Evolutionary conservation across 2,888 invertebrate genomes (phyloP).

Genomic region (Molanna angustata): DNA sequence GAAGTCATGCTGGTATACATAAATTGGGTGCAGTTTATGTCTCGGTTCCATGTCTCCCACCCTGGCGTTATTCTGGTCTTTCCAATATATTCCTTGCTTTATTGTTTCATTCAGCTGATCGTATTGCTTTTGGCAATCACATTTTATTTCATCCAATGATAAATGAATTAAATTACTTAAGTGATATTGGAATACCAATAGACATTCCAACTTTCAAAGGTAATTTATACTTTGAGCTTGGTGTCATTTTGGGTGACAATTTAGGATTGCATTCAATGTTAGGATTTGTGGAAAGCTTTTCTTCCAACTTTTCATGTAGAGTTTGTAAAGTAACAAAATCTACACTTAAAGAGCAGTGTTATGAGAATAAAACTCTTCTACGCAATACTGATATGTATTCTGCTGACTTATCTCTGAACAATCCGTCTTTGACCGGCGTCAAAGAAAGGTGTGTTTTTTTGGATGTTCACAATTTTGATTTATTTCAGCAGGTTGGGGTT

Average conservation of each 20-base stretch:
- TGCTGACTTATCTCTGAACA: neutral
- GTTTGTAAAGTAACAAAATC: neutral
- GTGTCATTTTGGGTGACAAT: neutral
- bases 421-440: neutral
- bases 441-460: neutral
- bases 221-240: neutral
- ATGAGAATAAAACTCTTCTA: neutral
- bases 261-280: neutral
- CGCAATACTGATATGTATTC: neutral
- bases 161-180: neutral
- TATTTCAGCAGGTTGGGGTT: neutral
- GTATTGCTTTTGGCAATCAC: neutral
- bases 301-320: neutral
- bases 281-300: neutral
- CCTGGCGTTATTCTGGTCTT: neutral
- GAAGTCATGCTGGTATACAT: neutral
- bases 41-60: neutral
- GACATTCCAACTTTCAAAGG: neutral
- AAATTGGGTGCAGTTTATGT: constrained; percentile 1
- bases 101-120: neutral
- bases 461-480: neutral
- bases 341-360: neutral
- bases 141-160: neutral
- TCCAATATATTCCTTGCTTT: neutral
- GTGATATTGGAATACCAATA: neutral